A percentile compares a stretch with the other conserved stretches of the same genome.
phyloP scores from a whole-genome alignment of 1,140 invertebrate species.

The Heterodera carotae region DNA sequence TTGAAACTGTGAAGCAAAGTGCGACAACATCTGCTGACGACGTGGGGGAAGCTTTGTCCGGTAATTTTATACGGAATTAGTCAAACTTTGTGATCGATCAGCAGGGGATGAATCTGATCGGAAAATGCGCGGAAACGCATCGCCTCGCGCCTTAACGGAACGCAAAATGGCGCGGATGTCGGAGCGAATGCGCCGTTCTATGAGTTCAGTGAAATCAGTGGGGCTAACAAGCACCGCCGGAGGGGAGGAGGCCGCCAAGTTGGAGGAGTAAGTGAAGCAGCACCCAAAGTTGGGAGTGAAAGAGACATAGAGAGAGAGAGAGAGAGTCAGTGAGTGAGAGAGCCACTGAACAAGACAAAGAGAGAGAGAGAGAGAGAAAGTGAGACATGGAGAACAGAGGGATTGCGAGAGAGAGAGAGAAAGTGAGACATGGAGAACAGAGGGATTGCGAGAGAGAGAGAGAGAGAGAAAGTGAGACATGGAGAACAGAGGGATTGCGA shows the following conservation, averaged over 20 bases:
- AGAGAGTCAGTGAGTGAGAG: too few species aligned
- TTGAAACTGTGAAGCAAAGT: slow-evolving; percentile 10
- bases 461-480: too few species aligned
- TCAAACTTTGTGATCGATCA: not conserved
- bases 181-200: slow-evolving; percentile 32
- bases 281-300: too few species aligned
- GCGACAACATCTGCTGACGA: not conserved
- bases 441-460: too few species aligned
- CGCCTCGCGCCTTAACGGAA: too few species aligned
- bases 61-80: not conserved
- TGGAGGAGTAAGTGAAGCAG: slow-evolving; percentile 65
- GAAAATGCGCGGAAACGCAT: not conserved
- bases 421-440: too few species aligned
- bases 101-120: not conserved
- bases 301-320: too few species aligned
- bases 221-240: not conserved
- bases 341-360: too few species aligned
- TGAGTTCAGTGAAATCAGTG: slow-evolving; percentile 36
- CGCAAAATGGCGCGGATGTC: slow-evolving; percentile 15
- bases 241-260: slow-evolving; percentile 15
- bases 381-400: too few species aligned
- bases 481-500: too few species aligned
- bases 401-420: too few species aligned
- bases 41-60: not conserved
- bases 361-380: too few species aligned